phyloP scores from a whole-genome alignment of 2,888 invertebrate genomes.

The Malacosoma neustria region DNA sequence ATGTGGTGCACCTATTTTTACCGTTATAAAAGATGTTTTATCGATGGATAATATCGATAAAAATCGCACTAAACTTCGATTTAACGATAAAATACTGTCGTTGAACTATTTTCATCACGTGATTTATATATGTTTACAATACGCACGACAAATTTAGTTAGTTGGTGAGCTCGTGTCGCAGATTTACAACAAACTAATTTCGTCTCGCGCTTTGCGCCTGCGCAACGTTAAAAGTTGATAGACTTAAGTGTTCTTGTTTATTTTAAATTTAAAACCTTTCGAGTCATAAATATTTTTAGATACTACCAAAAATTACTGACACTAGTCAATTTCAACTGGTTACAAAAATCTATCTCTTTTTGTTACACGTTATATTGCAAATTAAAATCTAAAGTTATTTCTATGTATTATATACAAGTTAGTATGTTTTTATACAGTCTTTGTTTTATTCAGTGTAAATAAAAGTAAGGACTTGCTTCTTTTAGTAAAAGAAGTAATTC shows the following conservation, averaged over 20 bases:
- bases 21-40: background rate
- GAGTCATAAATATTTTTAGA: background rate
- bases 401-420: no score
- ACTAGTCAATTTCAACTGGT: no score
- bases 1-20: background rate
- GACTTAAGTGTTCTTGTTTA: background rate
- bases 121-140: constrained; percentile 35
- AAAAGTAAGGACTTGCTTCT: no score
- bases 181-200: constrained; percentile 35
- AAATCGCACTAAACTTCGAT: constrained; percentile 21
- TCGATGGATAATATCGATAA: background rate
- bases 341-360: no score
- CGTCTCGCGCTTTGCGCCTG: constrained; percentile 21
- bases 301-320: no score
- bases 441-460: no score
- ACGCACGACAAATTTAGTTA: constrained; percentile 29
- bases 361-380: no score
- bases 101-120: constrained; percentile 21
- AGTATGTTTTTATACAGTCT: no score
- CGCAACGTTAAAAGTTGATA: constrained; percentile 19
- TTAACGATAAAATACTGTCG: constrained; percentile 32
- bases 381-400: no score
- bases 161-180: constrained; percentile 20
- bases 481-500: no score
- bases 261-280: background rate